A percentile compares a stretch with the other conserved stretches of the same genome.
Evolutionary conservation across 2,888 invertebrate species (phyloP).

Genomic region (Parasteatoda lunata): DNA sequence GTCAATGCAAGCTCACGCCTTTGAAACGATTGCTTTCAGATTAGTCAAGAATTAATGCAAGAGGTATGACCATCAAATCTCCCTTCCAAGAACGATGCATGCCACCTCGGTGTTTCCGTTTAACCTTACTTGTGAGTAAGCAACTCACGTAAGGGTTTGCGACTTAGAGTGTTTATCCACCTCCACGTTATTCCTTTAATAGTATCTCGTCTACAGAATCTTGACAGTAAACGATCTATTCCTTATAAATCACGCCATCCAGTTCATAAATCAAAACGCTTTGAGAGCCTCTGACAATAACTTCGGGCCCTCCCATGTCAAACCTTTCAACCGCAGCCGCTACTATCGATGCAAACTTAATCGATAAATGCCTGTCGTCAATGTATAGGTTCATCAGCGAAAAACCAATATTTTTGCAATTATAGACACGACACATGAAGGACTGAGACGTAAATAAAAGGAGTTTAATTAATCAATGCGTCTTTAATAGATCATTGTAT

Average conservation of each 20-base stretch:
- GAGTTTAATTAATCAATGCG: too few species aligned
- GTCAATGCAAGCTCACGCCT: too few species aligned
- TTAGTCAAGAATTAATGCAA: too few species aligned
- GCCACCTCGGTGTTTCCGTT: not conserved
- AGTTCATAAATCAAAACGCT: constrained; percentile 61
- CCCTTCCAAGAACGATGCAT: too few species aligned
- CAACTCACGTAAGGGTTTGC: constrained; percentile 5
- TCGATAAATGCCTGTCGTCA: constrained; percentile 32
- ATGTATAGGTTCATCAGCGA: constrained; percentile 20
- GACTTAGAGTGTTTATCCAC: constrained; percentile 1
- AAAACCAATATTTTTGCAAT: not conserved
- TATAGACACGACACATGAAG: not conserved
- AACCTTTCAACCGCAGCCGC: constrained; percentile 38
- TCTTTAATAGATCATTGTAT: too few species aligned
- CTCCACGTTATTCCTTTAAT: constrained; percentile 17
- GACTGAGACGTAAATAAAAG: too few species aligned
- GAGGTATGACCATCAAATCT: too few species aligned
- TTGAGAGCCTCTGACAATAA: constrained; percentile 49
- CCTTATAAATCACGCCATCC: constrained; percentile 45
- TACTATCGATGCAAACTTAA: constrained; percentile 35
- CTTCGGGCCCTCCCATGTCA: constrained; percentile 47
- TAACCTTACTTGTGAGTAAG: not conserved
- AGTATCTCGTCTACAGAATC: constrained; percentile 10
- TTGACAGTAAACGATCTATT: constrained; percentile 60
- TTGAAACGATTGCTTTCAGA: too few species aligned